These are phyloP conservation scores for Maniola jurtina DNA, from an alignment of 1,140 invertebrate genomes.

Conservation along the genomic window DNA sequence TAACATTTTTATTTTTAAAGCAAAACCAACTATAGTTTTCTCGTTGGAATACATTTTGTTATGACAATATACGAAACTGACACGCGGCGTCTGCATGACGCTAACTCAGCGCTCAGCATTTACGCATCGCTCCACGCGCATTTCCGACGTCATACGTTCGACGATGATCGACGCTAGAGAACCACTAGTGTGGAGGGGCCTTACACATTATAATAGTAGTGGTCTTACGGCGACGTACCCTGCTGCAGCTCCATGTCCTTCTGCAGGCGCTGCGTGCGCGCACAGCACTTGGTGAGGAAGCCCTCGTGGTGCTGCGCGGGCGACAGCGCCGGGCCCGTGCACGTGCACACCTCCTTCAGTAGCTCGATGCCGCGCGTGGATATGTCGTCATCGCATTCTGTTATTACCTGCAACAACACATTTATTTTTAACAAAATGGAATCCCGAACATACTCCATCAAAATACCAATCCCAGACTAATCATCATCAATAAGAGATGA, in stretches of 20 bases:
- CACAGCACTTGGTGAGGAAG: slow-evolving; percentile 93
- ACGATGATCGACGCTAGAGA: too few species aligned
- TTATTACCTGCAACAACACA: slow-evolving; percentile 83
- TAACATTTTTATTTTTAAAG: too few species aligned
- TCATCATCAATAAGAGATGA: too few species aligned
- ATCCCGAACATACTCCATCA: background rate
- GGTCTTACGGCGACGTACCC: slow-evolving; percentile 10
- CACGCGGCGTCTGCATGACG: too few species aligned
- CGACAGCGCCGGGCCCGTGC: slow-evolving; percentile 90
- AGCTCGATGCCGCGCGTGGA: slow-evolving; percentile 94
- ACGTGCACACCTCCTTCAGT: slow-evolving; percentile 95
- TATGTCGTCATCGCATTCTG: slow-evolving; percentile 94
- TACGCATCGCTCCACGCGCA: too few species aligned
- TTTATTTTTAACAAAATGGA: slow-evolving; percentile 7
- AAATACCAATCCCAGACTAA: too few species aligned
- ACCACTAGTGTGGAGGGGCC: too few species aligned
- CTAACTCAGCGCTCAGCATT: too few species aligned
- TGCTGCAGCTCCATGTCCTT: slow-evolving; percentile 45
- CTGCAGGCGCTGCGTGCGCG: slow-evolving; percentile 89
- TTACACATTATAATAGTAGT: background rate
- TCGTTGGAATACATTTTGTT: too few species aligned
- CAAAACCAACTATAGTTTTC: too few species aligned
- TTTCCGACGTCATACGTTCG: too few species aligned
- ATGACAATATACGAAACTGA: too few species aligned
- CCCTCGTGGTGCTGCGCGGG: slow-evolving; percentile 95